Percentiles rank a stretch among this genome's conserved stretches.
These are phyloP conservation scores for Pygmarrhopalites habei DNA, from an alignment of 1,140 invertebrate genomes.

Conservation along the genomic window DNA sequence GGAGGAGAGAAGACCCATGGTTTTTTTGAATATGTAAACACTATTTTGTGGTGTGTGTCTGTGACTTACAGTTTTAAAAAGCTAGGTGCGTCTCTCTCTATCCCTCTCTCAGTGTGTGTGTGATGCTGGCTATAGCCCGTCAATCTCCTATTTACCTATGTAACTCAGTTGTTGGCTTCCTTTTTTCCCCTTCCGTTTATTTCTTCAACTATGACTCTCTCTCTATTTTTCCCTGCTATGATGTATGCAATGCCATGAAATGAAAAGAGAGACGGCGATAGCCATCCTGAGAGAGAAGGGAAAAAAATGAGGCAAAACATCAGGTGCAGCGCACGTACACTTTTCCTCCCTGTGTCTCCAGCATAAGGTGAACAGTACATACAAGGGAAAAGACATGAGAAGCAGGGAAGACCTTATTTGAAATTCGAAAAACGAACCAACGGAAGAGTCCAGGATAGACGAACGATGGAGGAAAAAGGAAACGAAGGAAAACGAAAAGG, in stretches of 20 bases:
- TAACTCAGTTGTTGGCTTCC: conserved; percentile 3
- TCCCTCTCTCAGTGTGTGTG: too few species aligned
- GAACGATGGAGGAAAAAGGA: conserved; percentile 4
- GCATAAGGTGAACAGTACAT: not conserved
- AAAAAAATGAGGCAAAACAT: not conserved
- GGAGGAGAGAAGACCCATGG: too few species aligned
- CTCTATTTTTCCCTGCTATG: not conserved
- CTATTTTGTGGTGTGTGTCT: too few species aligned
- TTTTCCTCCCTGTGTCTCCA: not conserved
- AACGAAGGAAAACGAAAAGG: not conserved
- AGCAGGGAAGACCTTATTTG: not conserved
- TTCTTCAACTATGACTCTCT: not conserved
- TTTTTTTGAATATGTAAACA: too few species aligned
- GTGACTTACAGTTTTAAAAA: too few species aligned
- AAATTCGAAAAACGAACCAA: conserved; percentile 2
- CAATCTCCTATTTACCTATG: conserved; percentile 4
- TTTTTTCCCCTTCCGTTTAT: conserved; percentile 7
- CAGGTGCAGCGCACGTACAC: conserved; percentile 1
- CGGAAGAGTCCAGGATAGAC: conserved; percentile 1
- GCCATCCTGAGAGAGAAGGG: not conserved
- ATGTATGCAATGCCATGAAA: not conserved
- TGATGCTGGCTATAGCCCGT: too few species aligned
- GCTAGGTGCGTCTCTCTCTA: not conserved
- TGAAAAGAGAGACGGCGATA: too few species aligned
- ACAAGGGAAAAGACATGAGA: not conserved